Conservation (phyloP, 2,888 invertebrate species). For the Trichacis sp. region DNA sequence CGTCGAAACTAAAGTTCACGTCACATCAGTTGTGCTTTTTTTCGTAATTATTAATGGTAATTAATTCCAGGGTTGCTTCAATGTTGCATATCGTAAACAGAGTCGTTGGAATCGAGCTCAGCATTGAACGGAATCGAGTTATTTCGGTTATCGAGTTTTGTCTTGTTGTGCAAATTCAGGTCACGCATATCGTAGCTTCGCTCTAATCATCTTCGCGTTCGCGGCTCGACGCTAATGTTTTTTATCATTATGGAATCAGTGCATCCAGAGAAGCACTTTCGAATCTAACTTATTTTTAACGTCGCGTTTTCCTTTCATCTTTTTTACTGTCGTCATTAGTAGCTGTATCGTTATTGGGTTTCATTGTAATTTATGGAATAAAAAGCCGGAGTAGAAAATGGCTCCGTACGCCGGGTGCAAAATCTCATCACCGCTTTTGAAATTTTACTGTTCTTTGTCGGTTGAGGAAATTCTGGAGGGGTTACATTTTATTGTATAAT, state of each 20-base stretch:
- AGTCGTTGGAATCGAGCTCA: too few relatives aligned
- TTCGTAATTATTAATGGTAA: not conserved
- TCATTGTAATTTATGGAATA: not conserved
- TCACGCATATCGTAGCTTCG: slow-evolving; percentile 1
- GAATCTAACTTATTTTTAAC: not conserved
- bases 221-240: not conserved
- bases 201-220: slow-evolving; percentile 5
- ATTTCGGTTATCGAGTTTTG: slow-evolving; percentile 1
- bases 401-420: not conserved
- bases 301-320: not conserved
- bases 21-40: not conserved
- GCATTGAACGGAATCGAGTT: not conserved
- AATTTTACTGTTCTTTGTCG: not conserved
- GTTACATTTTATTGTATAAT: not conserved
- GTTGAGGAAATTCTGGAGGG: too few relatives aligned
- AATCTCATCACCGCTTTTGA: not conserved
- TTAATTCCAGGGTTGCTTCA: too few relatives aligned
- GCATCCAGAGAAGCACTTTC: not conserved
- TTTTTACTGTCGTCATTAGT: not conserved
- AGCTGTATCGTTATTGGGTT: not conserved
- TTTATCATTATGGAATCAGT: slow-evolving; percentile 7
- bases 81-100: too few relatives aligned
- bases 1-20: slow-evolving; percentile 2
- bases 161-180: slow-evolving; percentile 1
- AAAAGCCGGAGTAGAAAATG: not conserved